Percentiles rank a stretch among this genome's conserved stretches.
Evolutionary conservation across 1,140 invertebrate genomes (phyloP).

Genomic region (Ptiloglossa arizonensis): DNA sequence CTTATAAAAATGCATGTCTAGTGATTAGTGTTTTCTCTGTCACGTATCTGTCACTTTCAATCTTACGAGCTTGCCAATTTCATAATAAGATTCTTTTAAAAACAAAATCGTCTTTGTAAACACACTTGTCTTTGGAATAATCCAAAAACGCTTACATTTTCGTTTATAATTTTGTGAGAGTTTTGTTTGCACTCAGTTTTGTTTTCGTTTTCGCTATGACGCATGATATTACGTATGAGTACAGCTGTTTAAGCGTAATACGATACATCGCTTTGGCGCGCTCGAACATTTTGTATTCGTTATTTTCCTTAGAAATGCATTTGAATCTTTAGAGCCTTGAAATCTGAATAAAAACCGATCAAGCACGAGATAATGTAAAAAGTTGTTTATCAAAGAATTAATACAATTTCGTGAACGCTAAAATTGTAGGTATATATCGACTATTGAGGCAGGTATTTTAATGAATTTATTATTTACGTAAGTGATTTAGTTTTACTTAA

Average conservation of each 20-base stretch:
- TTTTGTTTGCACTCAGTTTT: slow-evolving; percentile 1
- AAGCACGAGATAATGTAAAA: background rate
- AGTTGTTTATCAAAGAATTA: background rate
- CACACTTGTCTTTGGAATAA: background rate
- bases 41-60: slow-evolving; percentile 31
- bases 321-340: slow-evolving; percentile 12
- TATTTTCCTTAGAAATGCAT: background rate
- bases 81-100: background rate
- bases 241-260: slow-evolving; percentile 24
- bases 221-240: background rate
- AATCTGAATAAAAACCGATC: background rate
- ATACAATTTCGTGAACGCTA: too few species aligned
- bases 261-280: slow-evolving; percentile 38
- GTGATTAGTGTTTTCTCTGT: background rate
- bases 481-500: background rate
- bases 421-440: too few species aligned
- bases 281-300: slow-evolving; percentile 12
- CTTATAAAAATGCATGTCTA: background rate
- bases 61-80: slow-evolving; percentile 13
- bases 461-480: background rate
- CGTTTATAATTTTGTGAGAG: background rate
- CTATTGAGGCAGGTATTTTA: too few species aligned
- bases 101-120: background rate
- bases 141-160: background rate
- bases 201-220: slow-evolving; percentile 13